Base-by-base conservation (phyloP, 1,140 invertebrate species). In the Contarinia nasturtii region DNA sequence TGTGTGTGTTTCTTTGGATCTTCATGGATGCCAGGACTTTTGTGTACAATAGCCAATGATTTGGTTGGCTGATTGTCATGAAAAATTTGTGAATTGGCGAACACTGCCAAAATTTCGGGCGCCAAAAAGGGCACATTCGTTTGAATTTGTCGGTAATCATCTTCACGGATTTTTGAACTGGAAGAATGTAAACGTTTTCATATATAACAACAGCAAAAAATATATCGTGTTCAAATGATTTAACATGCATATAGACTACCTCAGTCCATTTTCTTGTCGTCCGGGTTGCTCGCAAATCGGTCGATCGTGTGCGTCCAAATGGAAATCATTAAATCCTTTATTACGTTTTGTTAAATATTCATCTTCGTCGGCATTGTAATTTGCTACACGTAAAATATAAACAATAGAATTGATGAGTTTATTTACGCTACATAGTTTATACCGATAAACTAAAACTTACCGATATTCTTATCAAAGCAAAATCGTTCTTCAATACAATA, bases 401-500 rank as follows among this genome's bases (percentile, higher is more conserved):
- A 43, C 7, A 43, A 7, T 17, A 20, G 5, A 18, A 43, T 19
- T n/a, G 10, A 45, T 33, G n/a, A 33, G 14, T 45, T 45, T 14
- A n/a, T 34, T 36, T 40, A 22, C 5, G 12, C 41, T 15, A 4
- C 17, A 8, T 19, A 19, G 17, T 17, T 3, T 19, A 19, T 15
- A 19, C 14, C 5, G 5, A 43, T 15, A 43, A 11, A 7, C 3
- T 19, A 15, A 18, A 7, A 58, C 61, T 61, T 49, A 64, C 61
- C 71, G 44, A 74, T 73, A 48, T 69, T 68, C 57, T 73, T 69
- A 54, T 74, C 71, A 52, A 71, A 73, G 51, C 72, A 73, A 53
- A 71, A 74, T 50, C 66, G 64, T 55, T 74, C 71, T 52, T 73
- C 72, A 52, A 70, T 70, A 55, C 72, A 74, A 48, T 67, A 68